Conservation (phyloP, 2,888 invertebrate species). For the Leptopterna dolabrata region DNA sequence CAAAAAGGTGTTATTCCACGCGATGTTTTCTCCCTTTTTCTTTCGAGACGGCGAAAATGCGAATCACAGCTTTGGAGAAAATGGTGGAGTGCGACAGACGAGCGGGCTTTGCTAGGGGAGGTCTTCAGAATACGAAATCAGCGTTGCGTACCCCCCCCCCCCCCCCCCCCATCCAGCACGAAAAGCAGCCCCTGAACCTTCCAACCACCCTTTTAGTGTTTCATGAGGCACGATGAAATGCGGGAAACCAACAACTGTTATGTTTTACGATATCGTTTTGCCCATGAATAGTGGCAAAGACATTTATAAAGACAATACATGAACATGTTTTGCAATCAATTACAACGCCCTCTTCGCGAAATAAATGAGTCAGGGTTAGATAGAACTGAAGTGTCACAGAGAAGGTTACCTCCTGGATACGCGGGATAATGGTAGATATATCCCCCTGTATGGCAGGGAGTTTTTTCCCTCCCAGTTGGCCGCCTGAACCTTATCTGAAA, state of each 20-base stretch:
- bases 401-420: too few relatives aligned
- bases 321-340: too few relatives aligned
- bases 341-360: too few relatives aligned
- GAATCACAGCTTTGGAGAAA: not conserved
- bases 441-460: too few relatives aligned
- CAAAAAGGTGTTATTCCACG: not conserved
- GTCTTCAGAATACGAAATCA: not conserved
- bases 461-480: too few relatives aligned
- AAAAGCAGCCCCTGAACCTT: not conserved
- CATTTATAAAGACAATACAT: too few relatives aligned
- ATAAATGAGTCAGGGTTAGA: too few relatives aligned
- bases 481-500: too few relatives aligned
- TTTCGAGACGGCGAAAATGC: not conserved
- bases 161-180: too few relatives aligned
- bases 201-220: not conserved
- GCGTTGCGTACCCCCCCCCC: not conserved
- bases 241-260: not conserved
- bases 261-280: not conserved
- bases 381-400: not conserved
- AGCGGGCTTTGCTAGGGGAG: not conserved
- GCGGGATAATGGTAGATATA: too few relatives aligned
- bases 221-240: not conserved
- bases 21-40: not conserved
- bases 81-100: not conserved
- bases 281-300: not conserved